phyloP scores from a whole-genome alignment of 2,888 invertebrate genomes.

The Drosophila maculinotata region DNA sequence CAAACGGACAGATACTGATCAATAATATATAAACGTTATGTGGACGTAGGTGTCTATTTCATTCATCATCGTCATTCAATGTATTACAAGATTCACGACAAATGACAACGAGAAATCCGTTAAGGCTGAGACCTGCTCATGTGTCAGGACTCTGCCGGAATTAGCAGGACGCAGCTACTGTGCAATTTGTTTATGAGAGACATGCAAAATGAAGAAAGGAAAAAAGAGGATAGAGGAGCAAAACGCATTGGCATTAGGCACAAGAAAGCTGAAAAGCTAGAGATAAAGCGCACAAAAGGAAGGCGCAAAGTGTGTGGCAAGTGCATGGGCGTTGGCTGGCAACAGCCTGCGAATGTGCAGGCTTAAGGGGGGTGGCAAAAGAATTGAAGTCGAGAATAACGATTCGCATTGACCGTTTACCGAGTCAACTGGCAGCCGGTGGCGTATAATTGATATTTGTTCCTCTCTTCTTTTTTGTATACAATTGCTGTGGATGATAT shows the following conservation, averaged over 20 bases:
- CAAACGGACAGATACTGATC: too few relatives aligned
- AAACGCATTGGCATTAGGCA: slow-evolving; percentile 9
- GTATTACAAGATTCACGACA: too few relatives aligned
- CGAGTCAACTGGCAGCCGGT: slow-evolving; percentile 54
- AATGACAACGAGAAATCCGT: slow-evolving; percentile 73
- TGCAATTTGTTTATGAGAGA: slow-evolving; percentile 56
- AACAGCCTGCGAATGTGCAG: slow-evolving; percentile 68
- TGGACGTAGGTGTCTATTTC: too few relatives aligned
- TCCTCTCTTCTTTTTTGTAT: too few relatives aligned
- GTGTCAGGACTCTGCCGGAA: slow-evolving; percentile 68
- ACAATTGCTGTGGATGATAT: too few relatives aligned
- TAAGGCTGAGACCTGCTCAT: slow-evolving; percentile 54
- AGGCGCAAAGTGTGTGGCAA: slow-evolving; percentile 44
- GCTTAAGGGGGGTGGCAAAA: slow-evolving; percentile 1
- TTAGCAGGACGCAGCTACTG: slow-evolving; percentile 79
- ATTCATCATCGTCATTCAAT: too few relatives aligned
- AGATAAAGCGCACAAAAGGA: slow-evolving; percentile 15
- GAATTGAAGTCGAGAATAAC: slow-evolving; percentile 3
- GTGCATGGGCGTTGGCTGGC: slow-evolving; percentile 53
- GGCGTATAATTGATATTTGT: slow-evolving; percentile 32
- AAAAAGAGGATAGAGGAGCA: not conserved
- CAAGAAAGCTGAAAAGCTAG: slow-evolving; percentile 15
- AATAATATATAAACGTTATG: too few relatives aligned
- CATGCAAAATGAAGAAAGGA: not conserved
- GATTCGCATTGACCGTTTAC: slow-evolving; percentile 63